Evolutionary conservation across 2,797 vertebrate species (phyloP), one percentile per base, ranked within the genome.

Genomic region (Tinamus major): DNA sequence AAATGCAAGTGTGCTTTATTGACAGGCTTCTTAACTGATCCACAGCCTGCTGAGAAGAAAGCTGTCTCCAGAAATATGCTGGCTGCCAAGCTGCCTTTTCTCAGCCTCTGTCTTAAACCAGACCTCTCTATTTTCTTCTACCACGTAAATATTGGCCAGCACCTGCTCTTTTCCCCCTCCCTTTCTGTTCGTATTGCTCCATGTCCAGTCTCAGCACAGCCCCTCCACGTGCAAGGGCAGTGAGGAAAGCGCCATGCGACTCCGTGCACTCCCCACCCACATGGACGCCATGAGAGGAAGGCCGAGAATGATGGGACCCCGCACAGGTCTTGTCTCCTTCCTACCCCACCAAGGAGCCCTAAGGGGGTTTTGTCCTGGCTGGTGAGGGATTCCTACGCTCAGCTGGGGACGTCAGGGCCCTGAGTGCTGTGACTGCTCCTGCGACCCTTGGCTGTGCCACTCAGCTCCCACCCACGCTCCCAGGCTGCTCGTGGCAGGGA

Each of bases 51-150:
- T 92, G 89, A 85, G 70, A 20, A 95, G 90, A 95, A 87, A 93
- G 78, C 87, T 95, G 92, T 94, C 95, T 95, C 85, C 77, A 93
- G 93, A 95, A 95, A 95, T 93, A 96, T 90, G 96, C 86, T 94
- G 65, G 70, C 92, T 96, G 90, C 93, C 94, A 96, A 87, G 85
- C 82, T 91, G 68, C 79, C 89, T 96, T 93, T 96, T 88, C 86
- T 85, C 93, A 94, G 94, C 61, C 75, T 95, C 84, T 95, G 44
- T 64, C 85, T 89, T 85, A 94, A 92, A 27, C 20, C 31, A 96
- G 72, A 92, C 94, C 76, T 90, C 58, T 79, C 37, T 35, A 53
- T 77, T 82, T 78, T 95, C 91, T 89, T 31, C 69, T 94, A 65
- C 86, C 75, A 76, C 4, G 31, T 58, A 64, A 65, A 37, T 79